Conservation (phyloP, 2,888 invertebrate genomes). For the Chrysotoxum bicinctum region DNA sequence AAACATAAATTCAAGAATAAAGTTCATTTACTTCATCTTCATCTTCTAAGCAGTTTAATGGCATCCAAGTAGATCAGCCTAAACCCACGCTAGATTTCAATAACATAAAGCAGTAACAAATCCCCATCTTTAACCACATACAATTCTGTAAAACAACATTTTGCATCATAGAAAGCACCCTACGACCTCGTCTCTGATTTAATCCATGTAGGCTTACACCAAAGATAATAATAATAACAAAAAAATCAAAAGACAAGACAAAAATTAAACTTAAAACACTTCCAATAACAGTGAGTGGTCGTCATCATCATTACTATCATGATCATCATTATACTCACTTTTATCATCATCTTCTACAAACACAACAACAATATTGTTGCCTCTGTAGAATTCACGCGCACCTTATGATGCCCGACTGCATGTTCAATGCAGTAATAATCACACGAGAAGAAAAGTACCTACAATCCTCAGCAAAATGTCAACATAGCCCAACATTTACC, state of each 20-base stretch:
- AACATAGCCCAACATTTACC: slow-evolving; percentile 56
- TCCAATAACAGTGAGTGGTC: slow-evolving; percentile 55
- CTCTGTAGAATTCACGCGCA: slow-evolving; percentile 27
- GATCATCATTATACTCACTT: slow-evolving; percentile 30
- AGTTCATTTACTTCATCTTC: neutral
- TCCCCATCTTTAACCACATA: neutral
- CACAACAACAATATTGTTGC: slow-evolving; percentile 25
- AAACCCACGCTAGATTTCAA: slow-evolving; percentile 14
- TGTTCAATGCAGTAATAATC: slow-evolving; percentile 70
- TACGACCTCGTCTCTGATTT: slow-evolving; percentile 35
- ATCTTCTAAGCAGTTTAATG: neutral
- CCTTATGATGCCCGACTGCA: slow-evolving; percentile 52
- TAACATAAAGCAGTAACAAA: slow-evolving; percentile 37
- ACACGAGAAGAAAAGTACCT: slow-evolving; percentile 44
- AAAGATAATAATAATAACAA: slow-evolving; percentile 44
- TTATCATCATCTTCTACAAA: slow-evolving; percentile 1
- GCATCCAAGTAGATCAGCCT: neutral
- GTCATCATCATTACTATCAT: slow-evolving; percentile 40
- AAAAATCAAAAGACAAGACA: neutral
- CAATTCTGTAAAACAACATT: neutral
- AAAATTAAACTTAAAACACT: slow-evolving; percentile 37
- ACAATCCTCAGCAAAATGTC: slow-evolving; percentile 62
- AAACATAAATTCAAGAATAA: neutral
- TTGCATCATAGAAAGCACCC: slow-evolving; percentile 32
- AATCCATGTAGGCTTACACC: slow-evolving; percentile 58